Evolutionary conservation across 30 jellyfish, hydroid and myxozoan species (phyloP), one percentile per base, ranked within the genome.

Genomic region (Calvadosia cruxmelitensis): DNA sequence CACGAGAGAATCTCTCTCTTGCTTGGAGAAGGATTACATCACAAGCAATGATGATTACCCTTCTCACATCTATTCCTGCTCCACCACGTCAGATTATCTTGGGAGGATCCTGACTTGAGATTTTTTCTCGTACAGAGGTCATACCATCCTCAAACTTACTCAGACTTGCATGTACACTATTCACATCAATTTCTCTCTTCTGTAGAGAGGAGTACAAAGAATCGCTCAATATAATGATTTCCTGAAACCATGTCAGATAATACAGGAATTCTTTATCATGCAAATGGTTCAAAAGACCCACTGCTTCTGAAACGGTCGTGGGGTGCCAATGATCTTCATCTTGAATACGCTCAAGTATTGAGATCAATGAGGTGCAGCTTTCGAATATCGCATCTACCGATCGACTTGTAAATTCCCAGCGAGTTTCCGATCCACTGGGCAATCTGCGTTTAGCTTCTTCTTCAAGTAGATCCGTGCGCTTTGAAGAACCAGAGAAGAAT

Each of bases 331-430:
- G 57, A 29, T 2, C 57, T 64, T 27, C 73, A 64, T 64, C 73
- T 64, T 23, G 27, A 24, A 64, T 64, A 29, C 73, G 32, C 63
- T 64, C 73, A 30, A 64, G 30, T 10, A 64, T 13, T 24, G 30
- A 23, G n/a, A 20, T 53, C 26, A 64, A 30, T 23, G 27, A 52
- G 27, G 27, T 53, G 13, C 57, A 24, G 27, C 57, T 2, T 64
- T 20, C 73, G 30, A 23, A 30, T 24, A 77, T 73, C 27, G 90
- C 53, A 33, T n/a, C 75, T 33, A 78, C 82, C 68, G 61, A 49
- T 69, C 91, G 68, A 29, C 83, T 67, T 27, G 33, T 20, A 51
- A 78, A 78, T 53, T 67, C 62, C 82, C 77, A 69, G 31, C 82
- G 68, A 33, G 91, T 78, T 52, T 78, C 76, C 34, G 69, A 50